Conservation (phyloP, 1,140 invertebrate genomes). For the Scaptomyza graminum region DNA sequence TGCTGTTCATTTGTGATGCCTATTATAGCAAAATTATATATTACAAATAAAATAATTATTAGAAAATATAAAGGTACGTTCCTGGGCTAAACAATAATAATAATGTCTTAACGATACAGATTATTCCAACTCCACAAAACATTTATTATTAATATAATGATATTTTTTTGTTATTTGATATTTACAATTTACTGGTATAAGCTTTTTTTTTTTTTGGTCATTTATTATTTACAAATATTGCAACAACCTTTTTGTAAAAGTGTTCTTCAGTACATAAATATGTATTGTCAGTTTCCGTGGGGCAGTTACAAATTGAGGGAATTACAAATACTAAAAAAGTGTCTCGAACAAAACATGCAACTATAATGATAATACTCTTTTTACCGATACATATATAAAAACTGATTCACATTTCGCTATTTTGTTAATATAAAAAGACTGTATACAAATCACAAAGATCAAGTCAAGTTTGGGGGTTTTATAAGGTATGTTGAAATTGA, state of each 20-base stretch:
- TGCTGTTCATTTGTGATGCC: constrained; percentile 14
- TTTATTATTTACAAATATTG: constrained; percentile 4
- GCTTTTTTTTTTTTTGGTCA: not conserved
- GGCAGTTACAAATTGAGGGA: constrained; percentile 6
- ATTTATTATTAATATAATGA: too few species aligned
- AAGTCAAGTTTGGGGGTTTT: not conserved
- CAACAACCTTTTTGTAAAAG: not conserved
- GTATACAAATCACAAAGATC: constrained; percentile 31
- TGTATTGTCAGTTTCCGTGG: not conserved
- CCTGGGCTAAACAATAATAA: too few species aligned
- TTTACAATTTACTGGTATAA: constrained; percentile 29
- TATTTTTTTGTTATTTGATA: constrained; percentile 9
- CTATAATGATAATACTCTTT: constrained; percentile 31
- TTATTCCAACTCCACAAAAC: too few species aligned
- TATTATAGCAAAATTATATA: not conserved
- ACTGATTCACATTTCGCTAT: constrained; percentile 7
- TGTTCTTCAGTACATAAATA: constrained; percentile 15
- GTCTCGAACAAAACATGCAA: constrained; percentile 8
- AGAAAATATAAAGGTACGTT: not conserved
- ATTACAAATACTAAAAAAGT: not conserved
- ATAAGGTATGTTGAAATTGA: constrained; percentile 16
- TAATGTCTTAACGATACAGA: too few species aligned
- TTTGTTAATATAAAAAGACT: constrained; percentile 9
- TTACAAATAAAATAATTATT: not conserved
- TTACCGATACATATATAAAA: not conserved